Base-by-base conservation (phyloP, 2,888 invertebrate genomes). In the Hirudinaria manillensis region DNA sequence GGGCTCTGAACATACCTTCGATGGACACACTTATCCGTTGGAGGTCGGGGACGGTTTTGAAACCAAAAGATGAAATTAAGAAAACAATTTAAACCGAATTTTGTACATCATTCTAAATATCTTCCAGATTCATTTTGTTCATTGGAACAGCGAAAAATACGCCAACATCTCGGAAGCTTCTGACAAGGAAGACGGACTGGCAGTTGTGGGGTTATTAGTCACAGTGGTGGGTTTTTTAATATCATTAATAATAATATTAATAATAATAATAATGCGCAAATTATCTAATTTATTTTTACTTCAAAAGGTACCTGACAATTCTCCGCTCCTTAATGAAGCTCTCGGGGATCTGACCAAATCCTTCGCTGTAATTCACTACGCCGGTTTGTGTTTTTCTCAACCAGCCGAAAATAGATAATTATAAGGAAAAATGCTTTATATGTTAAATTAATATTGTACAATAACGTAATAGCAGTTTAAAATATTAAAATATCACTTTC, bases 51-150 rank as follows among this genome's bases (percentile, higher is more conserved):
- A 45, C 45, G 4, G 38, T 45, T 45, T 45, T 16, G 10, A 16
- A 7, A 45, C 16, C 16, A 10, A 61, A 27, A 24, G 7, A 27
- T 6, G 1, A 1, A 19, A 19, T 27, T 4, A 3, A 61, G 3
- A 45, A 61, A 61, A 29, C 10, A 32, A 7, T 65, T 96, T 94
- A 79, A 97, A 89, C 87, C 96, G 96, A 92, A 51, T 2, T 29
- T 34, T 36, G 0, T n/a, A 36, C 7, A 29, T 2, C 10, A 45
- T 45, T 45, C 1, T 16, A 45, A 45, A 45, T 45, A 6, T 6
- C 45, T 45, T 34, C 13, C 68, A 68, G 68, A 4, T 68, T 10
- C 68, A 68, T 36, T 68, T 68, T 36, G 68, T 68, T 1, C 68
- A 68, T 32, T 68, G 68, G 68, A 32, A 68, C 36, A 10, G 45